Base-by-base conservation (phyloP, 2,797 vertebrate genomes). In the Sylvilagus floridanus region DNA sequence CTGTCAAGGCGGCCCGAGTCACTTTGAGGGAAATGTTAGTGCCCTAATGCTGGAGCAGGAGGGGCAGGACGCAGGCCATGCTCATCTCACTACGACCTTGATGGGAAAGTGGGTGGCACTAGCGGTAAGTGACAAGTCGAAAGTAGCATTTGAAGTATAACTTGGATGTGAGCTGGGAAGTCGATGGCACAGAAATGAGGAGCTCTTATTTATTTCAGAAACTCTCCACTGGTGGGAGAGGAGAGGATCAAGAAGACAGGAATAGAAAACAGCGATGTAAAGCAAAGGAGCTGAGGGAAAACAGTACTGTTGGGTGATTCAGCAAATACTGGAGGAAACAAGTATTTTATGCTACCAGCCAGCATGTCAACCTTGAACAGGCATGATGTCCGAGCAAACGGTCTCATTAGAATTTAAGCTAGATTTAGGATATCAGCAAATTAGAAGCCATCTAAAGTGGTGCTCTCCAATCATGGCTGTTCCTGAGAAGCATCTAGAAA, bases 171-270 rank as follows among this genome's bases (percentile, higher is more conserved):
- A 87, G 26, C 37, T 62, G 47, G 63, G 26, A 63, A 87, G 32
- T 54, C 71, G 89, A 28, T 37, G 52, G 65, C 24, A 75, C 5
- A 7, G 30, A 94, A 60, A 79, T 22, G 16, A 37, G 50, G 19
- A 90, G 35, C 26, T 82, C 65, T 82, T 21, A 66, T 22, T 57
- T 84, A 30, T 52, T 86, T 82, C 54, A 84, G 81, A 68, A 91
- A 68, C 2, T 19, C 71, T 52, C 57, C 5, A 37, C 78, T 13
- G 1, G 57, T 26, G 19, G n/a, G 12, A 84, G 11, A 73, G 24
- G 76, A 77, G 30, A 63, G 52, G 11, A 30, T 5, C 65, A 83
- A 32, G 42, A 76, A 52, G n/a, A 52, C 9, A 11, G 7, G 17
- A 22, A 4, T 12, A 52, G 54, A 75, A 86, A 42, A 47, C 52